phyloP scores from a whole-genome alignment of 1,140 invertebrate species.

The Drepana arcuata region DNA sequence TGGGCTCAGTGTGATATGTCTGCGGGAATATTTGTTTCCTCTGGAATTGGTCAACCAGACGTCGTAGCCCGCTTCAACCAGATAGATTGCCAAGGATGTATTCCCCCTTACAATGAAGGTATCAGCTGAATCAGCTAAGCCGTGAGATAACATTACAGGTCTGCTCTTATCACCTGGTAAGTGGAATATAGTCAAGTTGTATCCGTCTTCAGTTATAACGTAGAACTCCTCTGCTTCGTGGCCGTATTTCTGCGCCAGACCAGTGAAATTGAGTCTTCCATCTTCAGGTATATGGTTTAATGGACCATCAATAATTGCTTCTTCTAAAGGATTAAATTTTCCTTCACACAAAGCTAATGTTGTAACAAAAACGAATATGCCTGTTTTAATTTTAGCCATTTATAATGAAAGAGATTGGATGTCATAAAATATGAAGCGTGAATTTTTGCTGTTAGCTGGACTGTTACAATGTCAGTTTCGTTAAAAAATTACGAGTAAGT shows the following conservation, averaged over 20 bases:
- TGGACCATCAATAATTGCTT: too few species aligned
- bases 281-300: slow-evolving; percentile 7
- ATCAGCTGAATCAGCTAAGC: slow-evolving; percentile 16
- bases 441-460: too few species aligned
- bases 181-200: slow-evolving; percentile 18
- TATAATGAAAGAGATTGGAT: too few species aligned
- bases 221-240: slow-evolving; percentile 9
- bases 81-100: slow-evolving; percentile 7
- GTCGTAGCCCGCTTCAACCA: slow-evolving; percentile 14
- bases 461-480: too few species aligned
- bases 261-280: slow-evolving; percentile 8
- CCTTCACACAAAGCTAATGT: too few species aligned
- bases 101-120: slow-evolving; percentile 21
- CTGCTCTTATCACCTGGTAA: slow-evolving; percentile 7
- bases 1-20: slow-evolving; percentile 11
- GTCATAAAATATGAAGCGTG: too few species aligned
- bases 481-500: too few species aligned
- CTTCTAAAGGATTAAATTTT: too few species aligned
- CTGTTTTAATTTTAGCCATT: too few species aligned
- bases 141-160: slow-evolving; percentile 21
- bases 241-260: slow-evolving; percentile 16
- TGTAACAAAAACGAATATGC: too few species aligned
- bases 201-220: slow-evolving; percentile 20
- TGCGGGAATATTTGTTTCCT: slow-evolving; percentile 17
- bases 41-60: slow-evolving; percentile 15